These are phyloP conservation scores for Heliothis subflexa DNA, from an alignment of 1,140 invertebrate genomes.

Conservation along the genomic window DNA sequence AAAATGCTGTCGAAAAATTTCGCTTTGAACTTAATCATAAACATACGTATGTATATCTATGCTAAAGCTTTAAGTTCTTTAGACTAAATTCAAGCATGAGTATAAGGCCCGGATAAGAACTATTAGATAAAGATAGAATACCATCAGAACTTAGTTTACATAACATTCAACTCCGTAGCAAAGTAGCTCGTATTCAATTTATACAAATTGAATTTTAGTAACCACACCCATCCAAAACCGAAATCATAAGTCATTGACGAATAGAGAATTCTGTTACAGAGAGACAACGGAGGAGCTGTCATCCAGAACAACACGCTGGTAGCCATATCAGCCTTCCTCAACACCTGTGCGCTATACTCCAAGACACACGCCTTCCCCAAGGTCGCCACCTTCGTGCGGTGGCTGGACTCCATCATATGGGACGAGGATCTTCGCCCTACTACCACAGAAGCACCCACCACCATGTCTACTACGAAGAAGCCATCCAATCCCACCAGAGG, in stretches of 20 bases:
- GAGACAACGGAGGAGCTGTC: slow-evolving; percentile 78
- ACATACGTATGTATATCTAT: too few relatives aligned
- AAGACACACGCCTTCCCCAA: slow-evolving; percentile 79
- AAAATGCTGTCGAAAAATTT: too few relatives aligned
- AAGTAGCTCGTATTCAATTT: background rate
- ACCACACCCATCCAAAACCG: background rate
- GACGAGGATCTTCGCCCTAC: slow-evolving; percentile 73
- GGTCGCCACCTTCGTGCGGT: slow-evolving; percentile 71
- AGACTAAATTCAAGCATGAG: too few relatives aligned
- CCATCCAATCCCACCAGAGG: slow-evolving; percentile 49
- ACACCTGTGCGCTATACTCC: slow-evolving; percentile 74
- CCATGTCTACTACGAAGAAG: slow-evolving; percentile 35
- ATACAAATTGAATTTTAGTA: background rate
- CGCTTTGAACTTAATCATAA: too few relatives aligned
- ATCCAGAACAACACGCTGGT: slow-evolving; percentile 79
- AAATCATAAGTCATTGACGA: background rate
- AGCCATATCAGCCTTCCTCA: slow-evolving; percentile 71
- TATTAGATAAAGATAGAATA: too few relatives aligned
- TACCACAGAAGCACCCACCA: slow-evolving; percentile 50
- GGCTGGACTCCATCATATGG: slow-evolving; percentile 78
- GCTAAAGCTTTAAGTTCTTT: too few relatives aligned
- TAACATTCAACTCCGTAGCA: background rate
- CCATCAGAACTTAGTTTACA: background rate
- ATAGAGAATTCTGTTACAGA: slow-evolving; percentile 60
- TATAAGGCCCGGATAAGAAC: too few relatives aligned